These are phyloP conservation scores for Galeopterus variegatus DNA, from an alignment of 2,113 vertebrate species.

Conservation along the genomic window DNA sequence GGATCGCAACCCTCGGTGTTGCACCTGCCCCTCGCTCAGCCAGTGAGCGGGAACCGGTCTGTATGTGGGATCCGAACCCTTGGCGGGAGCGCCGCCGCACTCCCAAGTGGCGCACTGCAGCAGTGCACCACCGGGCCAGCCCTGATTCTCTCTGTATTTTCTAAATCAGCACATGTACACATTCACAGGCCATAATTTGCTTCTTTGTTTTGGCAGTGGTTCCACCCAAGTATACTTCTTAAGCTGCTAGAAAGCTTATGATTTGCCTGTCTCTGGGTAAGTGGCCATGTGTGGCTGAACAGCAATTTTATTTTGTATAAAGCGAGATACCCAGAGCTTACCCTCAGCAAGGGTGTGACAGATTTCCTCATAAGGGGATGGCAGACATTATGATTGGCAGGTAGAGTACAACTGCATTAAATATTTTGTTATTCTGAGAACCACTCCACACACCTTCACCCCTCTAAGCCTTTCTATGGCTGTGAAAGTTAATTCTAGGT, in stretches of 20 bases:
- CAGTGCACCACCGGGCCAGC: no score
- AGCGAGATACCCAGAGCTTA: not conserved
- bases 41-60: no score
- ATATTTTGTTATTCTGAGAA: not conserved
- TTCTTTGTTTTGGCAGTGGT: not conserved
- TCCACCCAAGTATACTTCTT: not conserved
- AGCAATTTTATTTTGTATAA: slow-evolving; percentile 13
- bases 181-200: not conserved
- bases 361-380: not conserved
- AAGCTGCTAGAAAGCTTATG: not conserved
- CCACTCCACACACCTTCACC: not conserved
- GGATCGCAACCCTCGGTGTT: no score
- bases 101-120: no score
- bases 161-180: not conserved
- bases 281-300: not conserved
- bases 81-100: no score
- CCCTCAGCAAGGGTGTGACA: not conserved
- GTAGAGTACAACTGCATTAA: not conserved
- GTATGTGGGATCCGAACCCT: no score
- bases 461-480: not conserved
- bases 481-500: no score
- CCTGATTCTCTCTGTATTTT: slow-evolving; percentile 4
- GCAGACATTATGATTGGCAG: not conserved
- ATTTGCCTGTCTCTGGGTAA: not conserved
- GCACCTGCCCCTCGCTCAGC: no score